Evolutionary conservation across 2,888 invertebrate genomes (phyloP).

Genomic region (Polydrusus tereticollis): DNA sequence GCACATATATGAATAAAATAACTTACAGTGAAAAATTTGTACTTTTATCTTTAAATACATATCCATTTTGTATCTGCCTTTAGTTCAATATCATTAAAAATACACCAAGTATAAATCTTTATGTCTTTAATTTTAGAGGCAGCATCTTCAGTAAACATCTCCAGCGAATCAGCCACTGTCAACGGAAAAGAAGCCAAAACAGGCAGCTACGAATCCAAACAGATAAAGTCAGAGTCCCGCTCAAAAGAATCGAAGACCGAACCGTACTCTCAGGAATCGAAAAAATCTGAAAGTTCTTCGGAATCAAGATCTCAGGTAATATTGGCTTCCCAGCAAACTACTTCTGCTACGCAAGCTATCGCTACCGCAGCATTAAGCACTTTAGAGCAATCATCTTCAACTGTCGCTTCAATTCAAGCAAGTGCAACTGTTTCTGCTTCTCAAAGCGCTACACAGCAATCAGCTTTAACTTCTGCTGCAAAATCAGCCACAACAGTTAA

Average conservation of each 20-base stretch:
- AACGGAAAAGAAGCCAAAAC: slow-evolving; percentile 50
- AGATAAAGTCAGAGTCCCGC: slow-evolving; percentile 48
- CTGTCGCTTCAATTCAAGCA: neutral
- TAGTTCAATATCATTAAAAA: neutral
- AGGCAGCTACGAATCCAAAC: slow-evolving; percentile 41
- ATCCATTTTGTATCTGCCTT: neutral
- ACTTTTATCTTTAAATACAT: no score
- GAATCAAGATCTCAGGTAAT: slow-evolving; percentile 33
- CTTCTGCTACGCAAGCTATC: slow-evolving; percentile 6
- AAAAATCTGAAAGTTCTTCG: slow-evolving; percentile 35
- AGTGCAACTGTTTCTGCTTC: neutral
- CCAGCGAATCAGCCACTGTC: slow-evolving; percentile 46
- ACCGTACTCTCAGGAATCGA: slow-evolving; percentile 45
- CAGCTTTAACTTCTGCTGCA: neutral
- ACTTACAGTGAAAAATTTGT: no score
- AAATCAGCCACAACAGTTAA: slow-evolving; percentile 3
- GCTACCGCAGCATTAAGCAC: neutral
- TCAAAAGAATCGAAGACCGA: slow-evolving; percentile 47
- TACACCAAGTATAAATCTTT: neutral
- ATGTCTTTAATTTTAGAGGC: slow-evolving; percentile 51
- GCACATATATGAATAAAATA: neutral
- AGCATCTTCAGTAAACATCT: slow-evolving; percentile 52
- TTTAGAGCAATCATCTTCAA: neutral
- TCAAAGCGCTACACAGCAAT: neutral
- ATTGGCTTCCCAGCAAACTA: neutral